Evolutionary conservation across 2,888 invertebrate genomes (phyloP).

Genomic region (Drosophila stalkeri): DNA sequence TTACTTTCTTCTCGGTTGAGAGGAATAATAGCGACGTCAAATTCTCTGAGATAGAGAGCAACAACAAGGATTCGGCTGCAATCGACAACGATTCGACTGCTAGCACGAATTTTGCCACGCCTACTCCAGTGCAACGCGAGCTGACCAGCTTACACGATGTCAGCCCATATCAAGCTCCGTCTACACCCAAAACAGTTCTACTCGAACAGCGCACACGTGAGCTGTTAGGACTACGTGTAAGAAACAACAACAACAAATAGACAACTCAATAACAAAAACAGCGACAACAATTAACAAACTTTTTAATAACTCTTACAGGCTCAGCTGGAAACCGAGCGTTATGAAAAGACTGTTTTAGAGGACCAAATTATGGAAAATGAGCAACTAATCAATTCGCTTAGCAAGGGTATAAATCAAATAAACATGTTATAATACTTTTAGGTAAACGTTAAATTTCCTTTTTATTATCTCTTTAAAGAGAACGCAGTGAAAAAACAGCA

Average conservation of each 20-base stretch:
- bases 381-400: conserved; percentile 50
- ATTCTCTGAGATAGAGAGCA: not conserved
- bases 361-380: conserved; percentile 80
- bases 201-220: conserved; percentile 82
- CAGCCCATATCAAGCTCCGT: conserved; percentile 11
- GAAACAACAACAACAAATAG: not conserved
- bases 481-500: conserved; percentile 40
- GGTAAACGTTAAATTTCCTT: not conserved
- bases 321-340: conserved; percentile 82
- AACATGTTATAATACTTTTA: not conserved
- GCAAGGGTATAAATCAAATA: conserved; percentile 32
- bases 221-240: conserved; percentile 77
- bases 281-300: not conserved
- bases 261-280: not conserved
- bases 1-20: no score
- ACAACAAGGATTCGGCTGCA: not conserved
- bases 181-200: conserved; percentile 68
- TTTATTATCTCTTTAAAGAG: conserved; percentile 21
- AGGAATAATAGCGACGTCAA: not conserved
- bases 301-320: conserved; percentile 58
- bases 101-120: not conserved
- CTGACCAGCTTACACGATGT: not conserved
- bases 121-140: not conserved
- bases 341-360: conserved; percentile 82
- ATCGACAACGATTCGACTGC: conserved; percentile 8